These are phyloP conservation scores for Bubalus kerabau DNA, from an alignment of 2,113 vertebrate genomes.

Conservation along the genomic window DNA sequence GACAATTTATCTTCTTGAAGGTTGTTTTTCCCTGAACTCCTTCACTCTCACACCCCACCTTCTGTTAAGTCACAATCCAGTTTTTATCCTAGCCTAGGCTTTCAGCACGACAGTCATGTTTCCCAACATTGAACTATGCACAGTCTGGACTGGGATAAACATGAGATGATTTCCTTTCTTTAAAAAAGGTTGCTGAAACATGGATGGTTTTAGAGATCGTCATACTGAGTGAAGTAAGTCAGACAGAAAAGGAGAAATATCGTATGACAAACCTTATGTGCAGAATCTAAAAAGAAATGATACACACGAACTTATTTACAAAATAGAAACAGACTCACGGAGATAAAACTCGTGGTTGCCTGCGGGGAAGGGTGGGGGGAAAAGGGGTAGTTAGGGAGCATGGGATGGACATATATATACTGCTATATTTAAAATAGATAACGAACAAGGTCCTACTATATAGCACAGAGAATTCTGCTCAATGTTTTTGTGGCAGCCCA, in stretches of 20 bases:
- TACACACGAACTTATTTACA: not conserved
- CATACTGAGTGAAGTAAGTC: not conserved
- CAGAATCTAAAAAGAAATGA: not conserved
- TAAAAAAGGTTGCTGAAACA: not conserved
- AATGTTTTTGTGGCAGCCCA: not conserved
- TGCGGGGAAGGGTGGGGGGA: not conserved
- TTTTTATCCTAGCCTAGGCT: not conserved
- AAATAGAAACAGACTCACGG: not conserved
- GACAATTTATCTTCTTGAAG: not conserved
- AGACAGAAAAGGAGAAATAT: not conserved
- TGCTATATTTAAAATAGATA: not conserved
- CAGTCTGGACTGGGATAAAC: not conserved
- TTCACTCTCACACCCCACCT: not conserved
- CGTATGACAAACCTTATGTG: not conserved
- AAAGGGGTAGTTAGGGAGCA: not conserved
- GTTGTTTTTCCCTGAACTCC: not conserved
- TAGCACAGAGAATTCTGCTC: not conserved
- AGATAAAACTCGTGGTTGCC: not conserved
- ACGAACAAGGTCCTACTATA: not conserved
- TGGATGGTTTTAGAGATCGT: not conserved
- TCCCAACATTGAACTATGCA: not conserved
- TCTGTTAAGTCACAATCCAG: not conserved
- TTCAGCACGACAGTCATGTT: not conserved
- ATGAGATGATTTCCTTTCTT: not conserved
- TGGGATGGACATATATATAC: not conserved